phyloP scores from a whole-genome alignment of 2,888 invertebrate species.

The Lasius platythorax region DNA sequence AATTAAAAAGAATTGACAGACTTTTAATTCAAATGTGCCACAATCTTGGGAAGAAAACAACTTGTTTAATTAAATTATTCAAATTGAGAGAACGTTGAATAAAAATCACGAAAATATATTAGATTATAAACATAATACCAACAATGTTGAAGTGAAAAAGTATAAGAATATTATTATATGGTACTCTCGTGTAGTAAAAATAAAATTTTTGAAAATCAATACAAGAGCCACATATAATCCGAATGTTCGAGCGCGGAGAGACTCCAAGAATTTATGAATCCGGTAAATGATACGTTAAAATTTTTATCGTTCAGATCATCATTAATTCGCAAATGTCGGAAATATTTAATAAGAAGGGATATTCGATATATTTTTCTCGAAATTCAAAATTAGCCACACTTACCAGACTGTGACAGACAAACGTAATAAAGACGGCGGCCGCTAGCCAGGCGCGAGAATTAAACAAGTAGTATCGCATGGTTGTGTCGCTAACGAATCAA shows the following conservation, averaged over 20 bases:
- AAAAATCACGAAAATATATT: neutral
- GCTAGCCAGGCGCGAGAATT: constrained; percentile 48
- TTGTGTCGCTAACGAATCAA: constrained; percentile 59
- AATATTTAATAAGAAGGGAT: neutral
- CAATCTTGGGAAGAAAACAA: neutral
- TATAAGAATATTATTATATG: neutral
- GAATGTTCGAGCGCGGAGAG: neutral
- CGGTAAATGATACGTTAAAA: neutral
- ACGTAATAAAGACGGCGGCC: constrained; percentile 40
- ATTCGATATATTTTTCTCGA: neutral
- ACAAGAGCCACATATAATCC: neutral
- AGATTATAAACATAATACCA: neutral
- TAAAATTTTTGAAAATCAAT: neutral
- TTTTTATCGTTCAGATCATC: neutral
- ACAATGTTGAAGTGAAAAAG: neutral
- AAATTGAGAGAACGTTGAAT: neutral
- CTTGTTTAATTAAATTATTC: neutral
- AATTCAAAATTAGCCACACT: constrained; percentile 43
- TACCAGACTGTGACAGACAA: constrained; percentile 61
- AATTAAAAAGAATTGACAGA: neutral
- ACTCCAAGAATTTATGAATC: neutral
- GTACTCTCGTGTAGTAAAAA: neutral
- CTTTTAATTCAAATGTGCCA: neutral
- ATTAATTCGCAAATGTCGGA: neutral
- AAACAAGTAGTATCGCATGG: constrained; percentile 70